Evolutionary conservation across 2,113 vertebrate species (phyloP).

Genomic region (Uropsilus gracilis): DNA sequence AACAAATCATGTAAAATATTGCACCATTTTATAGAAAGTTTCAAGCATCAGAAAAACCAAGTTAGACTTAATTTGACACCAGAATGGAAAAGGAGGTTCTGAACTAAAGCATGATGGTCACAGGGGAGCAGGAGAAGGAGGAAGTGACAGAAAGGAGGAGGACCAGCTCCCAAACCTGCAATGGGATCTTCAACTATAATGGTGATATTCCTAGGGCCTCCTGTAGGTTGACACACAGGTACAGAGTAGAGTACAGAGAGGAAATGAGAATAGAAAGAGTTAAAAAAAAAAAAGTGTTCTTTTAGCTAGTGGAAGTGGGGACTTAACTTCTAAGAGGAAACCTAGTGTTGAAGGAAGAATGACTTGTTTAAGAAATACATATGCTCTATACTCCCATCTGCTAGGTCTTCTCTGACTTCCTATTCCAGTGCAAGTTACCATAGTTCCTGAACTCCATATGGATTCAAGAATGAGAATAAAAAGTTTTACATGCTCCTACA

Average conservation of each 20-base stretch:
- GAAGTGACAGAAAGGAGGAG: not conserved
- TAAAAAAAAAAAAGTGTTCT: constrained; percentile 68
- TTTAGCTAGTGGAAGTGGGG: constrained; percentile 66
- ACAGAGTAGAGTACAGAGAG: constrained; percentile 73
- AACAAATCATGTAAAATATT: not conserved
- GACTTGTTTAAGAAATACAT: not conserved
- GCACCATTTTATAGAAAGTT: not conserved
- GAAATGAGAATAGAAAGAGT: constrained; percentile 76
- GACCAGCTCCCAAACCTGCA: constrained; percentile 93
- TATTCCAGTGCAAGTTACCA: constrained; percentile 32
- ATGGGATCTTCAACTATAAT: constrained; percentile 99
- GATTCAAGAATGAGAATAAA: constrained; percentile 42
- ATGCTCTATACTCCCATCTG: not conserved
- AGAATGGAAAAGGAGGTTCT: constrained; percentile 76
- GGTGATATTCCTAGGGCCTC: constrained; percentile 96
- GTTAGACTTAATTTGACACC: constrained; percentile 80
- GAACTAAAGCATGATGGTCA: constrained; percentile 72
- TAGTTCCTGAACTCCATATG: constrained; percentile 51
- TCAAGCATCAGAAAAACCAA: not conserved
- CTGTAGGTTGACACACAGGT: constrained; percentile 82
- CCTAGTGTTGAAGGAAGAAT: not conserved
- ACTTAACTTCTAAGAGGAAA: constrained; percentile 40
- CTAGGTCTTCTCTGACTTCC: not conserved
- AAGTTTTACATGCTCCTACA: not conserved
- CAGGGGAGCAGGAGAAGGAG: constrained; percentile 59